Evolutionary conservation across 2,888 invertebrate species (phyloP).

Genomic region (Sinotaia quadrata): DNA sequence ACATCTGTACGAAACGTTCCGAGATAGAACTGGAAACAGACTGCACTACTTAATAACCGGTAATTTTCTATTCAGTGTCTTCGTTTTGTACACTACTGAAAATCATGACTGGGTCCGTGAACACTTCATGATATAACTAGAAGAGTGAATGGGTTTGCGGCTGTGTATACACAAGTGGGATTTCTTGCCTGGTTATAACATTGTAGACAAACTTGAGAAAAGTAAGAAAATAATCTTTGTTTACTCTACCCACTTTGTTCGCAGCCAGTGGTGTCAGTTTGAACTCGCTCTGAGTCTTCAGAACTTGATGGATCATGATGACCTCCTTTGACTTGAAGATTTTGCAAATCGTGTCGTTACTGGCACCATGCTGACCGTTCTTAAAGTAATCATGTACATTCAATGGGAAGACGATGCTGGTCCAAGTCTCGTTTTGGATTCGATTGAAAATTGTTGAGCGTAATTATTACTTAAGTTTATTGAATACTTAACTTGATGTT

Average conservation of each 20-base stretch:
- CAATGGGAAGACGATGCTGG: not conserved
- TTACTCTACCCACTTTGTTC: conserved; percentile 75
- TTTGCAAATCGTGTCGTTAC: conserved; percentile 78
- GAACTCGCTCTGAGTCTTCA: conserved; percentile 33
- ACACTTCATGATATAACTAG: conserved; percentile 78
- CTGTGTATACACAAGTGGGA: conserved; percentile 82
- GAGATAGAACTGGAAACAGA: conserved; percentile 65
- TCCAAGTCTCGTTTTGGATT: not conserved
- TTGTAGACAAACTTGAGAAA: conserved; percentile 81
- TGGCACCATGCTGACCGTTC: conserved; percentile 79
- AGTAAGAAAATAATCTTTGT: conserved; percentile 79
- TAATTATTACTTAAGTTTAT: too few species aligned
- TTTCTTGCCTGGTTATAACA: conserved; percentile 80
- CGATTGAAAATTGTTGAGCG: not conserved
- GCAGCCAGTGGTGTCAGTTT: conserved; percentile 49
- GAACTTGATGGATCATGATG: conserved; percentile 21
- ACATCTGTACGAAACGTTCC: conserved; percentile 73
- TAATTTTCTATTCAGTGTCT: conserved; percentile 77
- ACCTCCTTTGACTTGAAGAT: conserved; percentile 77
- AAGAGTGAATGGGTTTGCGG: conserved; percentile 62
- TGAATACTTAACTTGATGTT: too few species aligned
- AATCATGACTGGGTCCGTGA: conserved; percentile 80
- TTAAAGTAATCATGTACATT: conserved; percentile 78
- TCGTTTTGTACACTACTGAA: conserved; percentile 80
- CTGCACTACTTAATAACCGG: not conserved